Base-by-base conservation (phyloP, 2,888 invertebrate species). In the Hirtodrosophila cameraria region DNA sequence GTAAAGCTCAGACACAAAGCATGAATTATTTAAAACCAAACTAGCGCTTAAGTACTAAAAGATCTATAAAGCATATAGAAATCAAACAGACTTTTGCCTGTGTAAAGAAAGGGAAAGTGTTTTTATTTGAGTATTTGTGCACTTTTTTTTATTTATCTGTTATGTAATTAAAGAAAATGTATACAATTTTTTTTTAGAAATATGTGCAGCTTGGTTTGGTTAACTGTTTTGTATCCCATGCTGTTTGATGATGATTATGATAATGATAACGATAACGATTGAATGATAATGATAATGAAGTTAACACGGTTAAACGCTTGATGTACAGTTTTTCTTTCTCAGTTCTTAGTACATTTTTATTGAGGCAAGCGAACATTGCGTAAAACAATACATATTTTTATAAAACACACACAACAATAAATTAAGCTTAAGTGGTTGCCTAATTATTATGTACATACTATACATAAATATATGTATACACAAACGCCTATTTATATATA, bases 371-470 rank as follows among this genome's bases (percentile, higher is more conserved):
- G 58, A 74, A 61, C 33, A 58, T 62, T 70, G 58, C 61, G 28
- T 46, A 65, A 65, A 60, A 46, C 27, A 62, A 59, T 68, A 68
- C 65, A 65, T 85, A 78, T 79, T 81, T 82, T 79, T 81, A 71
- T 83, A 50, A 61, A 31, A 50, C 20, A 59, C 41, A n/a, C n/a
- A n/a, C n/a, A n/a, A n/a, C n/a, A 54, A 49, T 49, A 38, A 62
- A 57, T 49, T 79, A 78, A 63, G 58, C 67, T 78, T 80, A 83
- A 85, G 83, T 83, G 83, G 72, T 86, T 80, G 86, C 83, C 79
- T 83, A 78, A 61, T 71, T 75, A 79, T 75, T 82, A 86, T 80
- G 83, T 80, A 86, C 62, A 79, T 79, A 80, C 59, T 67, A 64
- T 57, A 74, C 41, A 62, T 33, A 75, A 65, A 64, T 57, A 74